Percentiles rank a stretch among this genome's conserved stretches.
These are phyloP conservation scores for Priocnemis perturbator DNA, from an alignment of 2,888 invertebrate species.

Conservation along the genomic window DNA sequence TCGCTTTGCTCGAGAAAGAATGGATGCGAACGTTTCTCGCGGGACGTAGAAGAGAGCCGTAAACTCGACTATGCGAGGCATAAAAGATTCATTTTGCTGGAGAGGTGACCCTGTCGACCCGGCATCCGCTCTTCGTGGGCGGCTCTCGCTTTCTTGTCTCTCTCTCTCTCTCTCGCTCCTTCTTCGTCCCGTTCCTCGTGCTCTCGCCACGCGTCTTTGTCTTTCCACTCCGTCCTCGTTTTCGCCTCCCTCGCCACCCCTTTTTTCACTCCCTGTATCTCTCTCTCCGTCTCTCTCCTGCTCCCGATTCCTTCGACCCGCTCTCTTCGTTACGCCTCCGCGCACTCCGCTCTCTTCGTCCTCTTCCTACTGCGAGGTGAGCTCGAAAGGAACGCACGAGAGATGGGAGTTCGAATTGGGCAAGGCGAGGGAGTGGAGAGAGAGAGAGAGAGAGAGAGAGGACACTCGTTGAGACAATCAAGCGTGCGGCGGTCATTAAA, in stretches of 20 bases:
- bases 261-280: not conserved
- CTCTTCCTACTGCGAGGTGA: conserved; percentile 18
- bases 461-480: conserved; percentile 58
- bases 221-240: conserved; percentile 15
- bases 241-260: conserved; percentile 5
- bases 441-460: conserved; percentile 34
- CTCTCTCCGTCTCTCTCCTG: conserved; percentile 1
- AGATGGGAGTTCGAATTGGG: not conserved
- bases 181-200: conserved; percentile 19
- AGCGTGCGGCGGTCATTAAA: conserved; percentile 54
- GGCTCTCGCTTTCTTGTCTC: conserved; percentile 35
- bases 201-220: not conserved
- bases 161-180: conserved; percentile 18
- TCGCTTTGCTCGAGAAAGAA: conserved; percentile 25
- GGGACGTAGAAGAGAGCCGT: conserved; percentile 35
- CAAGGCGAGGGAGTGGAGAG: conserved; percentile 30
- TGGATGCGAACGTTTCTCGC: conserved; percentile 21
- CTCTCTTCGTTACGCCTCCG: not conserved
- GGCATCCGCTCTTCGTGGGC: conserved; percentile 61
- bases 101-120: conserved; percentile 62
- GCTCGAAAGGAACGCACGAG: conserved; percentile 8
- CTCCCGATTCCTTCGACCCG: conserved; percentile 3
- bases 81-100: conserved; percentile 59
- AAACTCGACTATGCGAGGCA: conserved; percentile 47
- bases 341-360: not conserved